These are phyloP conservation scores for Caenorhabditis elegans DNA, from an alignment of 1,140 invertebrate species.

Conservation along the genomic window WBcel235 BX284605.5:18557501-18558000, in stretches of 20 bases:
- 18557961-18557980: constrained; percentile 56
- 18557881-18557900: constrained; percentile 46
- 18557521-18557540: too few relatives aligned
- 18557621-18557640: too few relatives aligned
- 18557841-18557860: neutral
- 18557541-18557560: too few relatives aligned
- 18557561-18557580: too few relatives aligned
- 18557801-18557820: constrained; percentile 56
- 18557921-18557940: constrained; percentile 55
- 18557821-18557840: neutral
- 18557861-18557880: neutral
- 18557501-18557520: too few relatives aligned
- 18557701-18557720: constrained; percentile 57
- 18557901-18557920: constrained; percentile 59
- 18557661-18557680: too few relatives aligned
- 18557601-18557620: too few relatives aligned
- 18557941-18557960: constrained; percentile 53
- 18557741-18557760: constrained; percentile 56
- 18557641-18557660: too few relatives aligned
- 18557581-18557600: too few relatives aligned
- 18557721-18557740: constrained; percentile 57
- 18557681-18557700: constrained; percentile 58
- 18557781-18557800: constrained; percentile 63
- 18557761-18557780: constrained; percentile 60
- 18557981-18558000: constrained; percentile 58